Evolutionary conservation across 2,888 invertebrate species (phyloP), one percentile per base, ranked within the genome.

Genomic region (Drosophila pegasa): DNA sequence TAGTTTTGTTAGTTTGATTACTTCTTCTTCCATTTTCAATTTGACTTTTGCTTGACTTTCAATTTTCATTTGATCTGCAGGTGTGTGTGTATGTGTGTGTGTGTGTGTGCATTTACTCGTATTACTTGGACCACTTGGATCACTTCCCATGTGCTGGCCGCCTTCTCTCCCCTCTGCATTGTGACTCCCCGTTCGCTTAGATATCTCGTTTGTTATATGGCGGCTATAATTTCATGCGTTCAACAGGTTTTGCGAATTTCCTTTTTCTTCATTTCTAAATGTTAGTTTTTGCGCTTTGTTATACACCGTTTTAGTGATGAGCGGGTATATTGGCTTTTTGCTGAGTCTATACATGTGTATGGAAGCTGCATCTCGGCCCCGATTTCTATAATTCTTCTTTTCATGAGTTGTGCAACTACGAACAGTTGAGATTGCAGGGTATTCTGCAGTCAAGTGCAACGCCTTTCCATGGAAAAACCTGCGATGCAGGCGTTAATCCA

Each of bases 161-260:
- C 20, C 9, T 45, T 20, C n/a, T 5, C 16, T 4, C 10, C 20
- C 14, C 37, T 38, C 9, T 64, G 20, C 31, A 29, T 12, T 7
- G 47, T 14, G 3, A 7, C 12, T 47, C 16, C 47, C 47, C 18
- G 12, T 31, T 33, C 20, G 18, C 25, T 20, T 29, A 48, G 51
- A 56, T 45, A 76, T 71, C 76, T 66, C 10, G 72, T 71, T 71
- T 66, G 52, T 41, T 43, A 69, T 62, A 68, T 72, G 59, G 45
- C 60, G 71, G 56, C 58, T 74, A 71, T 78, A 62, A 63, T 76
- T 80, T 76, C 65, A 76, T 65, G 54, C 69, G 70, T 38, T 47
- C 56, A 76, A 83, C 87, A 65, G 81, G 87, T 87, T 86, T 81
- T 72, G 66, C 38, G 54, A 63, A 60, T 75, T 75, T 72, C 68